Conservation (phyloP, 2,113 vertebrate genomes). For the Dendrocopos noguchii region DNA sequence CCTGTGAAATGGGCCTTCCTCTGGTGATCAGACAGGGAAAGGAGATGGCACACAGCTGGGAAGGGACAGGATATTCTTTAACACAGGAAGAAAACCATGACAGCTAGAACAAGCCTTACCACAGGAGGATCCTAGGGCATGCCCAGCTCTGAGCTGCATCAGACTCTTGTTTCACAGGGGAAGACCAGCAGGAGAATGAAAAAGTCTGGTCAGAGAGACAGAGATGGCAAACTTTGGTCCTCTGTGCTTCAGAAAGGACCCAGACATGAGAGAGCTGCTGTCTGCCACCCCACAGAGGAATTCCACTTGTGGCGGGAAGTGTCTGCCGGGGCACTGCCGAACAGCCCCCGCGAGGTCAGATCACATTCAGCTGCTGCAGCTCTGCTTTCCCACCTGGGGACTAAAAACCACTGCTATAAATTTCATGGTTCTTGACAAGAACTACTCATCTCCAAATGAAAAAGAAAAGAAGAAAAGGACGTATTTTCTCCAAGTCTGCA, state of each 20-base stretch:
- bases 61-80: not conserved
- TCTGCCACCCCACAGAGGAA: not conserved
- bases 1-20: accelerated
- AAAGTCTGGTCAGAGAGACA: not conserved
- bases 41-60: not conserved
- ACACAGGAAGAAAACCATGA: not conserved
- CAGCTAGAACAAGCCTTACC: not conserved
- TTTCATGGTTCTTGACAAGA: conserved; percentile 60
- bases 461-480: not conserved
- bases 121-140: not conserved
- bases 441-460: not conserved
- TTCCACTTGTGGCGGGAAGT: not conserved
- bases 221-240: not conserved
- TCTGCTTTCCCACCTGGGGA: conserved; percentile 64
- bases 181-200: not conserved
- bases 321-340: not conserved
- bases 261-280: not conserved
- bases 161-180: not conserved
- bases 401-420: conserved; percentile 58
- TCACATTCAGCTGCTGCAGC: conserved; percentile 56
- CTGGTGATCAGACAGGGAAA: not conserved
- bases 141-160: not conserved
- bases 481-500: not conserved
- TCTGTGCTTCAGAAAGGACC: not conserved
- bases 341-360: conserved; percentile 34